Evolutionary conservation across 2,888 invertebrate genomes (phyloP).

Genomic region (Nudaria mundana): DNA sequence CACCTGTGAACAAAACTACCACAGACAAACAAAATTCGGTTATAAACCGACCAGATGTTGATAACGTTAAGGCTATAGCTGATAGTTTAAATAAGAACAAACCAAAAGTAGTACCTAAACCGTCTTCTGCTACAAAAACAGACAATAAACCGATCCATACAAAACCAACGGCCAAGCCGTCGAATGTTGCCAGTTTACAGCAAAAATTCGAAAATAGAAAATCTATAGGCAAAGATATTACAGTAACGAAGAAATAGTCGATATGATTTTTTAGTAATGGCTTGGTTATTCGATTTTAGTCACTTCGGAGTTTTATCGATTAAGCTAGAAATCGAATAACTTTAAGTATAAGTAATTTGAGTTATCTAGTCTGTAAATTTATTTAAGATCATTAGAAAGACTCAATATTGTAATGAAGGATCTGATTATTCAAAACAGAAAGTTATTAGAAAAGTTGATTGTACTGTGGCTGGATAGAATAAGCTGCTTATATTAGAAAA

Average conservation of each 20-base stretch:
- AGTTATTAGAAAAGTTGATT: constrained; percentile 10
- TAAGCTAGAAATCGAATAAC: constrained; percentile 3
- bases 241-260: constrained; percentile 53
- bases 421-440: constrained; percentile 25
- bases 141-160: constrained; percentile 62
- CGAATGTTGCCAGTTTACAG: constrained; percentile 88
- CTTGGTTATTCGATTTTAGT: constrained; percentile 33
- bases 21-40: constrained; percentile 52
- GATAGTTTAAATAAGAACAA: constrained; percentile 74
- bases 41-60: constrained; percentile 60
- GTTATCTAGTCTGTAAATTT: constrained; percentile 38
- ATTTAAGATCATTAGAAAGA: constrained; percentile 34
- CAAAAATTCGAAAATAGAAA: constrained; percentile 88
- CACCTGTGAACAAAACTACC: constrained; percentile 48
- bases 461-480: constrained; percentile 18
- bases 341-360: constrained; percentile 24
- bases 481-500: constrained; percentile 13
- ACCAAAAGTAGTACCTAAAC: constrained; percentile 73
- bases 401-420: constrained; percentile 26
- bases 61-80: constrained; percentile 69
- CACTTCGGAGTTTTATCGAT: not conserved
- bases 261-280: constrained; percentile 17
- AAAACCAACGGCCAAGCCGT: constrained; percentile 79
- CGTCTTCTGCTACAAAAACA: constrained; percentile 53
- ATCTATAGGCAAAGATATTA: constrained; percentile 67